These are phyloP conservation scores for Ornithoptera priamus DNA, from an alignment of 2,888 invertebrate genomes.

Conservation along the genomic window DNA sequence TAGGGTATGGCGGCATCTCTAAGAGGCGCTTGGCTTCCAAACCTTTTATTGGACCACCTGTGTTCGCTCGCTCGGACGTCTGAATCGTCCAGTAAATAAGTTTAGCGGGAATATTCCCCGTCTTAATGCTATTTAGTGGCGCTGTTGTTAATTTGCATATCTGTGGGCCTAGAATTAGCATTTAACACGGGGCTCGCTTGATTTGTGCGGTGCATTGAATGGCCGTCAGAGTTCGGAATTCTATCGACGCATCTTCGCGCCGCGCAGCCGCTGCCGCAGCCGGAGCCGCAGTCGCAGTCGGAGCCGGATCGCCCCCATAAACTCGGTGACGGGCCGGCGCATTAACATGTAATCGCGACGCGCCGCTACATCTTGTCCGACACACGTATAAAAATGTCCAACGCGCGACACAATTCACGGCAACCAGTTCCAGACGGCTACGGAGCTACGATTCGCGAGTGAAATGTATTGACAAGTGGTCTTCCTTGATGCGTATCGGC, in stretches of 20 bases:
- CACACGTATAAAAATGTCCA: slow-evolving; percentile 73
- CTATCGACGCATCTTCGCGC: slow-evolving; percentile 41
- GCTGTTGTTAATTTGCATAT: slow-evolving; percentile 68
- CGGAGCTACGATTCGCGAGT: slow-evolving; percentile 66
- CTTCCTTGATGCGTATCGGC: slow-evolving; percentile 77
- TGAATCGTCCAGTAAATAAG: slow-evolving; percentile 80
- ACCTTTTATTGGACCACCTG: slow-evolving; percentile 79
- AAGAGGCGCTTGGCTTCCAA: slow-evolving; percentile 60
- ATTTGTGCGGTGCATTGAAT: slow-evolving; percentile 31
- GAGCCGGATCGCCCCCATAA: slow-evolving; percentile 39
- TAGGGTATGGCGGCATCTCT: slow-evolving; percentile 76
- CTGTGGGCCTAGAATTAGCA: slow-evolving; percentile 66
- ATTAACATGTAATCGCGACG: slow-evolving; percentile 63
- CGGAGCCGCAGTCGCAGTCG: too few relatives aligned
- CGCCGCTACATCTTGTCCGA: slow-evolving; percentile 55
- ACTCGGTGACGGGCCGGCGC: slow-evolving; percentile 45
- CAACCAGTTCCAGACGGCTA: slow-evolving; percentile 65
- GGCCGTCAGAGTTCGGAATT: slow-evolving; percentile 51
- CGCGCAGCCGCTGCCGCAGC: slow-evolving; percentile 3
- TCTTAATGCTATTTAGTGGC: slow-evolving; percentile 71
- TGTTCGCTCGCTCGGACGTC: slow-evolving; percentile 72
- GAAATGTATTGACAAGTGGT: slow-evolving; percentile 79
- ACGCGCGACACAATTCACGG: slow-evolving; percentile 70
- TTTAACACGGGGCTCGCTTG: slow-evolving; percentile 57
- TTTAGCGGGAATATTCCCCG: slow-evolving; percentile 70